Base-by-base conservation (phyloP, 2,888 invertebrate genomes). In the Meloe dianella region DNA sequence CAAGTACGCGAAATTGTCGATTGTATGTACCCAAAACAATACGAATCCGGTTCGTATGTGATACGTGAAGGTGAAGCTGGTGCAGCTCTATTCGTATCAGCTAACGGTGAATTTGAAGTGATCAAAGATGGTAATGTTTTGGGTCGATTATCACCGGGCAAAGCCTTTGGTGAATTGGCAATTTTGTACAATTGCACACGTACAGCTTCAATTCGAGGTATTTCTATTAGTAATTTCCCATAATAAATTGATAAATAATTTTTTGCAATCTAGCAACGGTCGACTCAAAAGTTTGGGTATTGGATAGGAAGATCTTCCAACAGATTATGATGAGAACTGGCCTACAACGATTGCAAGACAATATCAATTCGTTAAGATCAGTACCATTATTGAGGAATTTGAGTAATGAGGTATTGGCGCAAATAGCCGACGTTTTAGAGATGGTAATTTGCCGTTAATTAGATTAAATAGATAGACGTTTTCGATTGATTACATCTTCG, bases 121-220 rank as follows among this genome's bases (percentile, higher is more conserved):
- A 86, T 89, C 57, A 89, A 91, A 75, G 89, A 89, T 68, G 87
- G 85, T 30, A 86, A 87, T 71, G 85, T 87, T 4, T 82, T 92
- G 60, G 90, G 91, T 0, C 86, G 85, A 62, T 87, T 91, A 86
- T 87, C 88, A 5, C 86, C 90, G 0, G 91, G 91, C 6, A 86
- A 88, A 85, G 84, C 90, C 79, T 80, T 91, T 85, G 91, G 91
- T 17, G 91, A 92, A 80, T 82, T 92, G 61, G 91, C 91, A n/a
- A 88, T 92, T 72, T 84, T 92, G 5, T 92, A 92, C 83, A 91
- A 92, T 81, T 92, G 91, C 80, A 90, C 89, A 12, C 82, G 90
- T 70, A 91, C 90, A 3, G 90, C 90, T 2, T 89, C 89, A 1
- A 89, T 91, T 58, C 81, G 85, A 85, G 89, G 89, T 88, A 77